phyloP scores from a whole-genome alignment of 2,797 vertebrate species.

The Alosa sapidissima region DNA sequence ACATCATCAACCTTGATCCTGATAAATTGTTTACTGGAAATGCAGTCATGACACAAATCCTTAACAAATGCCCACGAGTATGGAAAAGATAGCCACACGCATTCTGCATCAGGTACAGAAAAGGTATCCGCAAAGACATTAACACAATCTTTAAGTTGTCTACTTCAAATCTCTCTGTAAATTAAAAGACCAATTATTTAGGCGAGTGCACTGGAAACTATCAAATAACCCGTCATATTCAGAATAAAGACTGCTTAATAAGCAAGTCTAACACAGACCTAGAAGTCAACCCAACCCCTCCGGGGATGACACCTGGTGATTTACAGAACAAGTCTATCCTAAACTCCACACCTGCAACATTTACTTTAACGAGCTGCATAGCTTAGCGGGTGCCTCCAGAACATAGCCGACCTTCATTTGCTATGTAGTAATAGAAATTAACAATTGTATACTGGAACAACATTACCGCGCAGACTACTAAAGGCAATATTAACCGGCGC shows the following conservation, averaged over 20 bases:
- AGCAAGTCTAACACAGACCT: neutral
- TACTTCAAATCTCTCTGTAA: neutral
- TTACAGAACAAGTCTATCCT: neutral
- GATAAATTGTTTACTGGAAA: constrained; percentile 12
- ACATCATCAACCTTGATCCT: constrained; percentile 3
- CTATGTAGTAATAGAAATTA: too few species aligned
- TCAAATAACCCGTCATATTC: neutral
- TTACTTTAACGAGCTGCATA: neutral
- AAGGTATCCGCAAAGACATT: neutral
- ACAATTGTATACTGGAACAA: too few species aligned
- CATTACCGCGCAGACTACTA: neutral
- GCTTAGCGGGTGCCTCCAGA: neutral
- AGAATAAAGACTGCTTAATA: neutral
- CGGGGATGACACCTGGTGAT: neutral
- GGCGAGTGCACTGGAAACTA: neutral
- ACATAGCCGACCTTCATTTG: neutral
- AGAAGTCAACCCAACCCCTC: neutral
- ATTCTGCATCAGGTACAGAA: neutral
- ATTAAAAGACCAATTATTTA: neutral
- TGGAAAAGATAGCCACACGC: neutral
- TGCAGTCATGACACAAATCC: neutral
- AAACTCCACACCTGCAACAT: neutral
- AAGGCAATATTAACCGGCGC: neutral
- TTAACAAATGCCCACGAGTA: neutral
- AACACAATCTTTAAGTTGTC: neutral